A percentile compares a stretch with the other conserved stretches of the same genome.
phyloP scores from a whole-genome alignment of 2,888 invertebrate genomes.

The Capitulum mitella region DNA sequence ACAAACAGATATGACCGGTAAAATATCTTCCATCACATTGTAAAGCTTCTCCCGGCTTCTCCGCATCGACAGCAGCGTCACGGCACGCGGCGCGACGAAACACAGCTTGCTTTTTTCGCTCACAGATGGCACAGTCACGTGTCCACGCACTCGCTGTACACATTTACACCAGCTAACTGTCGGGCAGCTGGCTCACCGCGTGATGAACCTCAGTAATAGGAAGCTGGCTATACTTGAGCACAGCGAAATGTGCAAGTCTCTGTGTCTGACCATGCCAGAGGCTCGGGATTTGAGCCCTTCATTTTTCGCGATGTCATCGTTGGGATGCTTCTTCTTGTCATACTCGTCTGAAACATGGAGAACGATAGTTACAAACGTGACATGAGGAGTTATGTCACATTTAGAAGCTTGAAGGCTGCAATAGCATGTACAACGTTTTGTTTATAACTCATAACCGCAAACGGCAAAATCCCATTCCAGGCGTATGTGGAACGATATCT shows the following conservation, averaged over 20 bases:
- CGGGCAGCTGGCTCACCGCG: neutral
- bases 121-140: neutral
- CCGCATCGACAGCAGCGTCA: neutral
- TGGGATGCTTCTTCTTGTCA: neutral
- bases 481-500: too few relatives aligned
- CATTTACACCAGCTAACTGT: neutral
- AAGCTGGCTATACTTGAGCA: neutral
- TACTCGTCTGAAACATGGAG: neutral
- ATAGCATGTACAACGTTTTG: too few relatives aligned
- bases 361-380: too few relatives aligned
- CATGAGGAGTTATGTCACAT: too few relatives aligned
- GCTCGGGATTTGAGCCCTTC: neutral
- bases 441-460: too few relatives aligned
- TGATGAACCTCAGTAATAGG: constrained; percentile 5
- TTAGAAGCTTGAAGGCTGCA: too few relatives aligned
- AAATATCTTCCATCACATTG: constrained; percentile 14
- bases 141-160: neutral
- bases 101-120: neutral
- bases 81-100: neutral
- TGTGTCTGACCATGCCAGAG: neutral
- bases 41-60: constrained; percentile 17
- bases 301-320: neutral
- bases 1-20: neutral
- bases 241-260: neutral
- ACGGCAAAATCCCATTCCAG: too few relatives aligned